These are phyloP conservation scores for Salminus brasiliensis DNA, from an alignment of 2,113 vertebrate genomes.

Conservation along the genomic window DNA sequence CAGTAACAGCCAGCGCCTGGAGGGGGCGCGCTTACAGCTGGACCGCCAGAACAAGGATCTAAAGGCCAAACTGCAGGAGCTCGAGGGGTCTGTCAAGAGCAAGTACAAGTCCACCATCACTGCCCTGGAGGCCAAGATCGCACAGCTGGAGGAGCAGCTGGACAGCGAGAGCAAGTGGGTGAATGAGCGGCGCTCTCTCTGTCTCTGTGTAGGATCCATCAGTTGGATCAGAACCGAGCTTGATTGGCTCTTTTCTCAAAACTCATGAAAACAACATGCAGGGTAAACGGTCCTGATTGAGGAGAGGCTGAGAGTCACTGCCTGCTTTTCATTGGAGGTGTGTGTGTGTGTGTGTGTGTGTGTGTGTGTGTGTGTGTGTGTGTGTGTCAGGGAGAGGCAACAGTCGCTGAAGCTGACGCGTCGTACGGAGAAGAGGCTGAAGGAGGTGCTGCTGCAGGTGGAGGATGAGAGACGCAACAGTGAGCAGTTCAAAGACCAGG, in stretches of 20 bases:
- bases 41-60: conserved; percentile 96
- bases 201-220: too few species aligned
- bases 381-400: conserved; percentile 83
- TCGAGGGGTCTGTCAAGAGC: conserved; percentile 85
- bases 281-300: too few species aligned
- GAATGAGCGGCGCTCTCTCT: too few species aligned
- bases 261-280: too few species aligned
- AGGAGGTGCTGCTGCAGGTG: conserved; percentile 90
- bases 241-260: too few species aligned
- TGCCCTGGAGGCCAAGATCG: conserved; percentile 88
- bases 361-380: too few species aligned
- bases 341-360: too few species aligned
- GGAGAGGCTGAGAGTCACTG: too few species aligned
- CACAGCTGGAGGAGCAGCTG: conserved; percentile 90
- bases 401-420: conserved; percentile 85
- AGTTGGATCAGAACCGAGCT: too few species aligned
- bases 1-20: conserved; percentile 85
- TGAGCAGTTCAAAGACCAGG: conserved; percentile 93
- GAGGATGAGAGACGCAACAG: conserved; percentile 91
- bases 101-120: conserved; percentile 89
- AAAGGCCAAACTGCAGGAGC: conserved; percentile 91
- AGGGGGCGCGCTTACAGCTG: conserved; percentile 87
- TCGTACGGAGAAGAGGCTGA: conserved; percentile 92
- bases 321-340: too few species aligned
- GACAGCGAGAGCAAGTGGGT: conserved; percentile 89